phyloP scores from a whole-genome alignment of 2,113 vertebrate species.

The Cyprinodon tularosa region DNA sequence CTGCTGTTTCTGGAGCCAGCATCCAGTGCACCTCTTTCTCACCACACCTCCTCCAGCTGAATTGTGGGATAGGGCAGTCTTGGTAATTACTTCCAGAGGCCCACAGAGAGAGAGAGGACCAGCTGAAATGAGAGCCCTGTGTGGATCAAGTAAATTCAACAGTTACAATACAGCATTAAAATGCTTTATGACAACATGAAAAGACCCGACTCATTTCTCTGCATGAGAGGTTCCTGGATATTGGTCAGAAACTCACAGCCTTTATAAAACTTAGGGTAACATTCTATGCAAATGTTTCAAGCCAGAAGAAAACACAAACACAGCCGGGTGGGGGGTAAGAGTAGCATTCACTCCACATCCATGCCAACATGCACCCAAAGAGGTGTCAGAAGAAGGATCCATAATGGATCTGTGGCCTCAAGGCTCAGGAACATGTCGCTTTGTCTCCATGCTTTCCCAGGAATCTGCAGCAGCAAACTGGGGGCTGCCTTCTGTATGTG shows the following conservation, averaged over 20 bases:
- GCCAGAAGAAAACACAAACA: background rate
- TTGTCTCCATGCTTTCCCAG: slow-evolving; percentile 1
- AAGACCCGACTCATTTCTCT: background rate
- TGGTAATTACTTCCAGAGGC: slow-evolving; percentile 84
- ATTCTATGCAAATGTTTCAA: background rate
- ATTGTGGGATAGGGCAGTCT: slow-evolving; percentile 77
- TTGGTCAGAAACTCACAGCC: background rate
- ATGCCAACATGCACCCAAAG: slow-evolving; percentile 12
- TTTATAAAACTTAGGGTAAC: background rate
- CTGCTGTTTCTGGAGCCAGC: slow-evolving; percentile 44
- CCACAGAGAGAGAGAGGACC: slow-evolving; percentile 43
- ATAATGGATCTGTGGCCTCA: slow-evolving; percentile 22
- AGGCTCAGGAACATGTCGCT: slow-evolving; percentile 8
- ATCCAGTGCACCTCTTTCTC: slow-evolving; percentile 69
- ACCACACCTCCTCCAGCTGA: slow-evolving; percentile 73
- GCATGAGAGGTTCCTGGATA: background rate
- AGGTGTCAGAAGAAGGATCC: slow-evolving; percentile 23
- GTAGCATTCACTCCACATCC: slow-evolving; percentile 6
- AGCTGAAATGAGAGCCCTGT: slow-evolving; percentile 52
- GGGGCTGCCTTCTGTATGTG: slow-evolving; percentile 33
- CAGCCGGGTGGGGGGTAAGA: slow-evolving; percentile 3
- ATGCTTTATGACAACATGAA: slow-evolving; percentile 4
- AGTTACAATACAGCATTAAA: background rate
- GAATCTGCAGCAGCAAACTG: slow-evolving; percentile 23
- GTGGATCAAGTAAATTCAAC: slow-evolving; percentile 43